Conservation (phyloP, 2,888 invertebrate species). For the Sesamia inferens region DNA sequence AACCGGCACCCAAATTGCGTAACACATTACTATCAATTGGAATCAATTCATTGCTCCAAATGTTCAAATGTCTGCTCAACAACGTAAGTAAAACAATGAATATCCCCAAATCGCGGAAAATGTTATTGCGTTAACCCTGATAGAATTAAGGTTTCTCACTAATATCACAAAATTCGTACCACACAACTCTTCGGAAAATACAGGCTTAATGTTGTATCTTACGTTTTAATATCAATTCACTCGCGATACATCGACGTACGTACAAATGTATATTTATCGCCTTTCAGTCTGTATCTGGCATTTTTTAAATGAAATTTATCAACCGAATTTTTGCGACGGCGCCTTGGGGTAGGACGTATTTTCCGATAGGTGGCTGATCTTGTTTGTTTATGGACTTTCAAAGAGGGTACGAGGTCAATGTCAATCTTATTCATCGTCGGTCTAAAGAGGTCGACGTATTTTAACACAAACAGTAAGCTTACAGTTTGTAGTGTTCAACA, state of each 20-base stretch:
- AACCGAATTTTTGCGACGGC: not conserved
- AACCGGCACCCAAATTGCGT: too few relatives aligned
- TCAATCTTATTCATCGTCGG: conserved; percentile 10
- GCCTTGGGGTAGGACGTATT: not conserved
- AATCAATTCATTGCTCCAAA: too few relatives aligned
- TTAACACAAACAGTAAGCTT: too few relatives aligned
- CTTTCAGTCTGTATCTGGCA: not conserved
- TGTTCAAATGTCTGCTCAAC: too few relatives aligned
- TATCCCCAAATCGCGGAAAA: too few relatives aligned
- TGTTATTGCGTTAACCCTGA: too few relatives aligned
- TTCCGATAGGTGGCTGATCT: not conserved
- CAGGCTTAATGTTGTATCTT: not conserved
- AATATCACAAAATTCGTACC: too few relatives aligned
- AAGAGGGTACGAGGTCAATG: conserved; percentile 30
- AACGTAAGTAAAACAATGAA: too few relatives aligned
- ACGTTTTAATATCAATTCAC: not conserved
- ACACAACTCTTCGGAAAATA: not conserved
- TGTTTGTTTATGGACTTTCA: conserved; percentile 1
- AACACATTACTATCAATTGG: too few relatives aligned
- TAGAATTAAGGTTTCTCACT: too few relatives aligned
- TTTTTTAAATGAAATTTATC: not conserved
- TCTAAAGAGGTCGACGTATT: not conserved
- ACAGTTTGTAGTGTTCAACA: not conserved
- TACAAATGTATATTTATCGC: not conserved
- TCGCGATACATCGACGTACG: not conserved